Percentiles rank a stretch among this genome's conserved stretches.
Evolutionary conservation across 2,113 vertebrate species (phyloP).

Genomic region (Nothocercus nigrocapillus): DNA sequence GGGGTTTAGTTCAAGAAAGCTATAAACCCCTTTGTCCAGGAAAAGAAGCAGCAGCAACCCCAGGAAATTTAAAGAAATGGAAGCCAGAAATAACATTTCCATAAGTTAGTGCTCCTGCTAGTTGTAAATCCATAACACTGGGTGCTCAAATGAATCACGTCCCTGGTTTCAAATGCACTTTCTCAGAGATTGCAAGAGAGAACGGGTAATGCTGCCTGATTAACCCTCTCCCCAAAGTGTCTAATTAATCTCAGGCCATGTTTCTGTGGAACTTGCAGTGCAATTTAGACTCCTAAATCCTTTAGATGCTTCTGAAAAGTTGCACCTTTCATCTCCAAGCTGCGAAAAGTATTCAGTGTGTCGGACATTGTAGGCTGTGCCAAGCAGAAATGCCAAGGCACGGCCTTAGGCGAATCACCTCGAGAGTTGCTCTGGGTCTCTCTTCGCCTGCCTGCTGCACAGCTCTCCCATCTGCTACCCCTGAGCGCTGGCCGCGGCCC

Average conservation of each 20-base stretch:
- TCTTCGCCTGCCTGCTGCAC: neutral
- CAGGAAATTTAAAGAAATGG: neutral
- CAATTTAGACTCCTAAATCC: neutral
- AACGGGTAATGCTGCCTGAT: neutral
- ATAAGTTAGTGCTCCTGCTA: neutral
- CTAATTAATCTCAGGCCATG: neutral
- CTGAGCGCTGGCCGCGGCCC: too few relatives aligned
- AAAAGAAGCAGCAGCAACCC: neutral
- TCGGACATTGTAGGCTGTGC: neutral
- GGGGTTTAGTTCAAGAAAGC: slow-evolving; percentile 14
- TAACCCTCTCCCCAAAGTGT: neutral
- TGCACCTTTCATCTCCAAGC: neutral
- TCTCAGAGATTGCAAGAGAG: neutral
- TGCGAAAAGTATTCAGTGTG: neutral
- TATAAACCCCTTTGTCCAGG: neutral
- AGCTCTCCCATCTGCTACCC: neutral
- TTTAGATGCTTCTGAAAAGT: neutral
- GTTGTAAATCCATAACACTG: neutral
- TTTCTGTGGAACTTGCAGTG: neutral
- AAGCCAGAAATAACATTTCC: neutral
- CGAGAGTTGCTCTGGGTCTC: neutral
- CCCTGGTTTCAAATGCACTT: neutral
- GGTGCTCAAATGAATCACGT: neutral
- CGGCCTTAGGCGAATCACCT: neutral
- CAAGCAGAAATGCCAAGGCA: neutral